A percentile compares a stretch with the other conserved stretches of the same genome.
Conservation (phyloP, 2,113 vertebrate genomes). For the Poeciliopsis retropinna region DNA sequence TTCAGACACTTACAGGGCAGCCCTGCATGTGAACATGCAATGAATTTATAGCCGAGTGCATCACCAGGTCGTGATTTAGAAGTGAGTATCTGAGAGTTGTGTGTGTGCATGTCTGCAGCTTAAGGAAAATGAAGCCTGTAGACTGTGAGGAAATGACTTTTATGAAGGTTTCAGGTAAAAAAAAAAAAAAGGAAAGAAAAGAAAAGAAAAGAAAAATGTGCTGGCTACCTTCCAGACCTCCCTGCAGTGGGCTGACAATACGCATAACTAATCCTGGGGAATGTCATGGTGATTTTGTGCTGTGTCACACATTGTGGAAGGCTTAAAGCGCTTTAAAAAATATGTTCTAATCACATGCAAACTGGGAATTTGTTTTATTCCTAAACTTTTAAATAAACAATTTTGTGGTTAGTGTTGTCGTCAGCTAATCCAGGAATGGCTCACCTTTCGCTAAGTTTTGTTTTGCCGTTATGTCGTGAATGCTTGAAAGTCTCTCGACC, state of each 20-base stretch:
- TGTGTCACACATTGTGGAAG: conserved; percentile 34
- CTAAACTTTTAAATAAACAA: not conserved
- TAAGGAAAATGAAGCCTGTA: conserved; percentile 50
- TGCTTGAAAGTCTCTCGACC: not conserved
- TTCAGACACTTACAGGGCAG: conserved; percentile 32
- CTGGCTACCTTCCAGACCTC: conserved; percentile 65
- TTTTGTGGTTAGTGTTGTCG: not conserved
- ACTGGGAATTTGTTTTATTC: not conserved
- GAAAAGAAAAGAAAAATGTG: conserved; percentile 46
- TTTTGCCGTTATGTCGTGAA: not conserved
- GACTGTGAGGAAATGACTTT: conserved; percentile 55
- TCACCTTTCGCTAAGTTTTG: not conserved
- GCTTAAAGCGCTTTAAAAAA: conserved; percentile 20
- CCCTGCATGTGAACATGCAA: conserved; percentile 16
- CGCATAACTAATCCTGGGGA: conserved; percentile 65
- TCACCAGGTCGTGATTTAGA: conserved; percentile 43
- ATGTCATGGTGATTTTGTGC: conserved; percentile 50
- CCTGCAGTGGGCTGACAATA: conserved; percentile 66
- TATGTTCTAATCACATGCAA: conserved; percentile 4
- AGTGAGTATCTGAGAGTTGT: conserved; percentile 14
- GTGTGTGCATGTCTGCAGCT: conserved; percentile 1
- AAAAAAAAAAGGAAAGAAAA: conserved; percentile 38
- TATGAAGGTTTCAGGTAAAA: conserved; percentile 65
- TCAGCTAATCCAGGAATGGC: not conserved
- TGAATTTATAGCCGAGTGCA: conserved; percentile 42